A percentile compares a stretch with the other conserved stretches of the same genome.
Conservation (phyloP, 2,888 invertebrate genomes). For the Elegia similella region DNA sequence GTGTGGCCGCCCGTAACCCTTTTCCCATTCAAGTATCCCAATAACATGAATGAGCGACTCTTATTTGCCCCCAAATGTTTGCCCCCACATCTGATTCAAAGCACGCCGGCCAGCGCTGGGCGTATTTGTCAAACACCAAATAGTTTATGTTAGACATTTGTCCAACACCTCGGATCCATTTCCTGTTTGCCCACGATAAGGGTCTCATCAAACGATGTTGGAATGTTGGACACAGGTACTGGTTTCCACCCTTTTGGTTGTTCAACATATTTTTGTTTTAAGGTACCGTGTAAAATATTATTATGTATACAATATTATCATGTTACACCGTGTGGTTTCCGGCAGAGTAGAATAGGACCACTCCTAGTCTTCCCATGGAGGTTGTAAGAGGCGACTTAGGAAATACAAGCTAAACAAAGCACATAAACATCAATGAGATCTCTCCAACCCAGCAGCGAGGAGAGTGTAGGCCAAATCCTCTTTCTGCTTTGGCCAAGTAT, state of each 20-base stretch:
- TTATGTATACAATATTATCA: no score
- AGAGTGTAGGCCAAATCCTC: no score
- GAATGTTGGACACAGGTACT: constrained; percentile 41
- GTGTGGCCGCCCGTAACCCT: no score
- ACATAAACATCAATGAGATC: no score
- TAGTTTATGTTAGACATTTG: constrained; percentile 42
- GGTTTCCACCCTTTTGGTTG: constrained; percentile 8
- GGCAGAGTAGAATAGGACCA: no score
- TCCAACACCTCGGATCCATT: constrained; percentile 48
- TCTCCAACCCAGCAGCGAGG: no score
- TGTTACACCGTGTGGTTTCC: no score
- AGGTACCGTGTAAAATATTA: no score
- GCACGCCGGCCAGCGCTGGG: constrained; percentile 38
- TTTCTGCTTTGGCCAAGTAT: no score
- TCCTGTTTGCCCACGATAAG: constrained; percentile 59
- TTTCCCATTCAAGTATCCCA: background rate
- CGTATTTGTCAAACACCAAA: constrained; percentile 43
- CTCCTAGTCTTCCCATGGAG: no score
- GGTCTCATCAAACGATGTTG: constrained; percentile 49
- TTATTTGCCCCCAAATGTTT: constrained; percentile 31
- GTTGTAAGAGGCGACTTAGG: no score
- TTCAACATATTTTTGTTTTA: background rate
- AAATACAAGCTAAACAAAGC: no score
- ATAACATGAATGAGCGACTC: constrained; percentile 14
- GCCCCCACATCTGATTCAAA: constrained; percentile 37